A percentile compares a stretch with the other conserved stretches of the same genome.
phyloP scores from a whole-genome alignment of 2,113 vertebrate species.

The Cisticola juncidis region DNA sequence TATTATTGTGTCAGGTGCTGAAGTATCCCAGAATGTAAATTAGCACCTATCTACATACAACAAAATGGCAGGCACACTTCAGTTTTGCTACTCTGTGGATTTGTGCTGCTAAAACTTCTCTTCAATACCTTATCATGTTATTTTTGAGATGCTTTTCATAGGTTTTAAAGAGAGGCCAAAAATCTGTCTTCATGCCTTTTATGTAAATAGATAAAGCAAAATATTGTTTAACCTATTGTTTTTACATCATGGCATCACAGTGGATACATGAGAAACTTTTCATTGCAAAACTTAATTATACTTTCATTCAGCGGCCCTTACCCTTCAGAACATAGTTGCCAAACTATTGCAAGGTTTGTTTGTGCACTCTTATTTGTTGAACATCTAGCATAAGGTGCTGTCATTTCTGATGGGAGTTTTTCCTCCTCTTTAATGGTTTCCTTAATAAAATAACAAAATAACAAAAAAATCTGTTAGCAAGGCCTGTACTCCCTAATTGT shows the following conservation, averaged over 20 bases:
- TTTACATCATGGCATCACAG: neutral
- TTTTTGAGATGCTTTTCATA: neutral
- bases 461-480: neutral
- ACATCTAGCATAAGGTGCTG: rapidly evolving
- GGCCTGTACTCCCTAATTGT: neutral
- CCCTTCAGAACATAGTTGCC: neutral
- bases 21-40: neutral
- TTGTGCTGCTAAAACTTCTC: neutral
- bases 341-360: neutral
- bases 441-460: neutral
- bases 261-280: neutral
- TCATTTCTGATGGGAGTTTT: neutral
- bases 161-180: neutral
- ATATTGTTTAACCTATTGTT: neutral
- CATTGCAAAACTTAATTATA: neutral
- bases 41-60: neutral
- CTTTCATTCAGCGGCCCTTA: neutral
- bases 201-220: neutral
- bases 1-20: neutral
- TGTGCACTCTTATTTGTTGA: neutral
- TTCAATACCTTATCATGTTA: neutral
- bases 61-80: neutral
- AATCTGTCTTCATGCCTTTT: neutral
- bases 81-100: neutral
- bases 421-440: neutral